Base-by-base conservation (phyloP, 2,113 vertebrate species). In the Progne subis region DNA sequence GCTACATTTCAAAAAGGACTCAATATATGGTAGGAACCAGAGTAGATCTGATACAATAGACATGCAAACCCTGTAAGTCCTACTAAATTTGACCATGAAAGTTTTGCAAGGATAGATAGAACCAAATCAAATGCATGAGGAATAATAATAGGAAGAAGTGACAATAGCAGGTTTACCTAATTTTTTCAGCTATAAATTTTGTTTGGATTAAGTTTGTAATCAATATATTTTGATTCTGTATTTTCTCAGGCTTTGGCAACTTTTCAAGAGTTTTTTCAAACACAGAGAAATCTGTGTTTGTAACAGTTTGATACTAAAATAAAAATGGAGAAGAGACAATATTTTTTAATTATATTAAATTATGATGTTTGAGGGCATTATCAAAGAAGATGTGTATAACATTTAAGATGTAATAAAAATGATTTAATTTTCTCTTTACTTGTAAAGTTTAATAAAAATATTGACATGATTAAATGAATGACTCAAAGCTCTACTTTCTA, bases 241-340 rank as follows among this genome's bases (percentile, higher is more conserved):
- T 88, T 93, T 92, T 29, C 12, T 86, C 41, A 81, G 72, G 34
- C 34, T 93, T 92, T 84, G 86, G 77, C 56, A 86, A 91, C 50
- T 60, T 86, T 23, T 78, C 64, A 83, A 55, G 13, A 56, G 25
- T 43, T 63, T 86, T 29, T 65, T 61, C 86, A 83, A 96, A 64
- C 24, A 55, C 14, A 84, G 49, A 60, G 12, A 83, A 88, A 83
- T 63, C 39, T 56, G 11, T 80, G 47, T 39, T 70, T 70, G 13
- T 55, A 34, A 59, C 12, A 86, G 11, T 47, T 72, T 69, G 34
- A 57, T 74, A 57, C 29, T 53, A 86, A 77, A 81, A 82, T 21
- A 52, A 21, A 87, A 81, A 34, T 16, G 16, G 24, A 81, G 16
- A 77, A 31, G 4, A 55, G 3, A 68, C 18, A 75, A n/a, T 21